Conservation (phyloP, 2,888 invertebrate genomes). For the Aspidiotus destructor region DNA sequence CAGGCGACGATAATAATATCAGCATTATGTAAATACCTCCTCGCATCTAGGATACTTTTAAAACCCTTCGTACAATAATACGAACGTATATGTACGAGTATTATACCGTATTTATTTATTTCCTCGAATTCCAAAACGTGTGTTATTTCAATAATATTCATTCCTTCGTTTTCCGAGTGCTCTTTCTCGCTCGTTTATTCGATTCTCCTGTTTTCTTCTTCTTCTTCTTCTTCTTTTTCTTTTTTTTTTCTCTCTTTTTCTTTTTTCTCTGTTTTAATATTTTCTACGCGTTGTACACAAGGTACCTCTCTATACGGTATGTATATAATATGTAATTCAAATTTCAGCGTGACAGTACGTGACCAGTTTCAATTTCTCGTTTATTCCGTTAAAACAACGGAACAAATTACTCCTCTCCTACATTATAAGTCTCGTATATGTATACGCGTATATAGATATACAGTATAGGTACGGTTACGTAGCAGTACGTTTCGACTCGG, state of each 20-base stretch:
- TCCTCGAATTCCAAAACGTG: not conserved
- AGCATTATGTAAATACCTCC: not conserved
- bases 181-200: not conserved
- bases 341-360: constrained; percentile 25
- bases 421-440: not conserved
- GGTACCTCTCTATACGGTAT: not conserved
- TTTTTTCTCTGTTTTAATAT: not conserved
- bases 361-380: constrained; percentile 28
- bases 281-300: not conserved
- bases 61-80: not conserved
- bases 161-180: not conserved
- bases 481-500: not conserved
- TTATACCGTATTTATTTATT: not conserved
- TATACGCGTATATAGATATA: no score
- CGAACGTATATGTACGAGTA: no score
- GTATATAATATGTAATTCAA: constrained; percentile 12
- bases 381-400: constrained; percentile 25
- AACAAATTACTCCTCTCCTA: constrained; percentile 28
- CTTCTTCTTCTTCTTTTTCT: not conserved
- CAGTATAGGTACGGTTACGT: no score
- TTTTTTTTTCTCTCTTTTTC: not conserved
- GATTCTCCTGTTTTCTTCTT: no score
- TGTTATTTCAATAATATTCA: not conserved
- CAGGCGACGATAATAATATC: not conserved
- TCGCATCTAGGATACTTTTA: not conserved